Evolutionary conservation across 2,888 invertebrate genomes (phyloP), one percentile per base, ranked within the genome.

Genomic region (Drosophila prostipennis): DNA sequence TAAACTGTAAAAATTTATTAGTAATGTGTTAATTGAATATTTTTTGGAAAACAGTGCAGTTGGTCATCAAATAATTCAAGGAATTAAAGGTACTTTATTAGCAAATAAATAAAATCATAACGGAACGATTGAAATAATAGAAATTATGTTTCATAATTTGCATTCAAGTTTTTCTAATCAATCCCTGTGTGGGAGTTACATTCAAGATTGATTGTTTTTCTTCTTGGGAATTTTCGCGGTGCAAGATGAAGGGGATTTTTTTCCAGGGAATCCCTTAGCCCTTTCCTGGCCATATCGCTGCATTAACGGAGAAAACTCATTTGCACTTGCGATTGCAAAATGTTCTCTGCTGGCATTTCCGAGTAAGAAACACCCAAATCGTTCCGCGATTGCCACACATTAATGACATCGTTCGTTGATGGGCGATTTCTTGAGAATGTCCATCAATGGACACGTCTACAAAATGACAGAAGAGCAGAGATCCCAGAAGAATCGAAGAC

Each of bases 361-460:
- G 64, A 78, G 64, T 76, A 76, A 76, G 61, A 73, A 57, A 60
- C 71, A 59, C 67, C 77, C 60, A 58, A 59, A 19, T 40, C 64
- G 36, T 48, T 39, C 45, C 46, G 45, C 49, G 61, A 74, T 79
- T 87, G 73, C 82, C 60, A 79, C 80, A 86, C 82, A 80, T 72
- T 36, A 46, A 63, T 76, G 73, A 75, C 72, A 83, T 77, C 58
- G 55, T 65, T 72, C 40, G 69, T 73, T 73, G 68, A 82, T 77
- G 83, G 77, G 76, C 72, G 58, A 81, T 70, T 87, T 83, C 83
- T 82, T 68, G 58, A 75, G 86, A 83, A 87, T 87, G 88, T 83
- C 82, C 81, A 82, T 82, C 84, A 82, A 59, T 43, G 36, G 65
- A 68, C 58, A 73, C 48, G 56, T 67, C 48, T 23, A 11, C 29